phyloP scores from a whole-genome alignment of 1,140 invertebrate genomes.

The Habropoda laboriosa region DNA sequence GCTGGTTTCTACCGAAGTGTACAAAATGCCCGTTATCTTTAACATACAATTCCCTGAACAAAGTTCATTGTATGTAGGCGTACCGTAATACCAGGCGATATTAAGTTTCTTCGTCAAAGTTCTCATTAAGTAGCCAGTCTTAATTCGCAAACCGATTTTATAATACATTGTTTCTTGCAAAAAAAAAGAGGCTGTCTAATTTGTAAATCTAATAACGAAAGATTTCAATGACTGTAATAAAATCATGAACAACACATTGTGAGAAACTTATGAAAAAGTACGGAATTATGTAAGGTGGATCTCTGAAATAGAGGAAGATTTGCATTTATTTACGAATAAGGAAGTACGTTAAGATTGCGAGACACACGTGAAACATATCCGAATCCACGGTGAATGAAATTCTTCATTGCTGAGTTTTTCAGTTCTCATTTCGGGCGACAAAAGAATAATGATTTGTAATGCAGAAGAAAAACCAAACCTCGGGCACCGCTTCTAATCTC shows the following conservation, averaged over 20 bases:
- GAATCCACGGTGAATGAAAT: not conserved
- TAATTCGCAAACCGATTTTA: conserved; percentile 11
- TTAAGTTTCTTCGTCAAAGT: conserved; percentile 48
- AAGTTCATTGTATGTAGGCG: conserved; percentile 1
- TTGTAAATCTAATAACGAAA: no score
- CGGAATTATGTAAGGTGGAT: no score
- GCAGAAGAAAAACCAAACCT: not conserved
- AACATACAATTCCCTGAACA: conserved; percentile 36
- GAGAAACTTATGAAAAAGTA: no score
- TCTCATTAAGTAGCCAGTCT: conserved; percentile 39
- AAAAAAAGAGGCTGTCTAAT: not conserved
- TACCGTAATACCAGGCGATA: conserved; percentile 41
- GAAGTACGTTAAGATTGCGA: not conserved
- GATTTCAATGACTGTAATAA: not conserved
- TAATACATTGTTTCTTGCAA: no score
- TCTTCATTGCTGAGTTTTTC: not conserved
- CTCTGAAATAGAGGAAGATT: no score
- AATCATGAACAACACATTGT: not conserved
- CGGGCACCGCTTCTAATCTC: not conserved
- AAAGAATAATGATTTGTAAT: not conserved
- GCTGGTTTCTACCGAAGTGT: conserved; percentile 2
- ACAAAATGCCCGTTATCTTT: conserved; percentile 33
- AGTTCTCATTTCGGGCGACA: not conserved
- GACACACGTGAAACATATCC: not conserved
- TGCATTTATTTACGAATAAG: no score